Evolutionary conservation across 1,140 invertebrate species (phyloP).

Genomic region (Lucilia cuprina): DNA sequence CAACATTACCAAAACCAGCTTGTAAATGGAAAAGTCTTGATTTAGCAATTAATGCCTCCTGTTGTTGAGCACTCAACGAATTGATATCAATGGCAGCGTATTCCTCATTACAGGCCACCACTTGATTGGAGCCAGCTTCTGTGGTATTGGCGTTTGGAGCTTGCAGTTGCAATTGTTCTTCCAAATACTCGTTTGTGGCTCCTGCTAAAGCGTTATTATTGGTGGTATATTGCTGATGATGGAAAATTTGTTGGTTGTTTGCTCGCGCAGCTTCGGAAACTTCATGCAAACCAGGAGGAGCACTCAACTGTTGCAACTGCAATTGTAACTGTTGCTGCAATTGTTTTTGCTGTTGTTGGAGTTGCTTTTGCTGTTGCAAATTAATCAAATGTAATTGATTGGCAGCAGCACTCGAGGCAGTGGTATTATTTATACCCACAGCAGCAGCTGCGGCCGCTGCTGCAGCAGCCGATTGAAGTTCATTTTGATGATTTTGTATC

Average conservation of each 20-base stretch:
- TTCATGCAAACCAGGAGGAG: conserved; percentile 65
- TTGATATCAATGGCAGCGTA: conserved; percentile 57
- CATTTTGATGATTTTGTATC: conserved; percentile 60
- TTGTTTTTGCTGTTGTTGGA: conserved; percentile 57
- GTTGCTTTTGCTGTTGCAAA: conserved; percentile 58
- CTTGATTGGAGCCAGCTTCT: conserved; percentile 36
- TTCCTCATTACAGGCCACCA: conserved; percentile 49
- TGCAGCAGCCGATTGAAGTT: conserved; percentile 56
- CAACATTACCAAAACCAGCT: conserved; percentile 51
- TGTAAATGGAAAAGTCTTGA: conserved; percentile 59
- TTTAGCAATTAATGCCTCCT: conserved; percentile 59
- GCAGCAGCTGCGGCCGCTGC: conserved; percentile 47
- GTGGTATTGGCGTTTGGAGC: conserved; percentile 38
- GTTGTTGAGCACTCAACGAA: conserved; percentile 57
- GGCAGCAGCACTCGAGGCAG: conserved; percentile 39
- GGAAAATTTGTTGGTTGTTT: conserved; percentile 58
- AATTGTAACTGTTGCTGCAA: conserved; percentile 62
- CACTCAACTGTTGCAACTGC: conserved; percentile 61
- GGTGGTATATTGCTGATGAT: conserved; percentile 54
- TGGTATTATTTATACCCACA: conserved; percentile 33
- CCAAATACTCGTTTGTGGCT: conserved; percentile 45
- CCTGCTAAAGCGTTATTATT: conserved; percentile 20
- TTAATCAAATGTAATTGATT: conserved; percentile 50
- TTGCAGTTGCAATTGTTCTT: background rate
- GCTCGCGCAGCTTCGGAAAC: conserved; percentile 67